Conservation (phyloP, 1,140 invertebrate genomes). For the Calliphora vicina region DNA sequence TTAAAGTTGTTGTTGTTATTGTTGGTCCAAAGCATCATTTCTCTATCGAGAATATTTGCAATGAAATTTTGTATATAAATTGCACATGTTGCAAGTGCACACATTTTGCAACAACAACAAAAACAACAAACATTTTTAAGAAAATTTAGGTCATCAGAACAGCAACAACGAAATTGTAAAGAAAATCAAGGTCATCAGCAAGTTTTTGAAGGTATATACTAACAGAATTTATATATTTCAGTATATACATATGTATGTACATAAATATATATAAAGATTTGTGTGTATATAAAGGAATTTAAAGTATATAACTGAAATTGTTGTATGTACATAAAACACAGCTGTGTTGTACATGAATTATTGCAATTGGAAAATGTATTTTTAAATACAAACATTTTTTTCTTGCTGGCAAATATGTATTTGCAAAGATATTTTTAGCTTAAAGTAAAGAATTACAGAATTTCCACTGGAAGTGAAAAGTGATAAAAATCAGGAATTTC, state of each 20-base stretch:
- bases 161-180: not conserved
- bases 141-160: slow-evolving; percentile 8
- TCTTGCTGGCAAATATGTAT: not conserved
- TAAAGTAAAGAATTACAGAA: not conserved
- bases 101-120: not conserved
- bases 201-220: not conserved
- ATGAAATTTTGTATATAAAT: not conserved
- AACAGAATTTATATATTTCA: not conserved
- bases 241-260: not conserved
- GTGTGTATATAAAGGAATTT: not conserved
- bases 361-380: not conserved
- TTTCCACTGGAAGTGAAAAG: not conserved
- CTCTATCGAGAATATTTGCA: too few relatives aligned
- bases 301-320: not conserved
- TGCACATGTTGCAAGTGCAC: not conserved
- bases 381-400: not conserved
- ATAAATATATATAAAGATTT: not conserved
- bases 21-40: too few relatives aligned
- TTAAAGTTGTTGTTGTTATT: too few relatives aligned
- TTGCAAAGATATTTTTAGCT: not conserved
- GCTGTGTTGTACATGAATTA: not conserved
- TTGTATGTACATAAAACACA: not conserved
- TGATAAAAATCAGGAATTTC: not conserved
- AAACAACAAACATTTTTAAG: not conserved
- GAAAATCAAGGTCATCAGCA: slow-evolving; percentile 4